Percentiles rank a stretch among this genome's conserved stretches.
These are phyloP conservation scores for Stegodyphus dumicola DNA, from an alignment of 1,140 invertebrate species.

Conservation along the genomic window DNA sequence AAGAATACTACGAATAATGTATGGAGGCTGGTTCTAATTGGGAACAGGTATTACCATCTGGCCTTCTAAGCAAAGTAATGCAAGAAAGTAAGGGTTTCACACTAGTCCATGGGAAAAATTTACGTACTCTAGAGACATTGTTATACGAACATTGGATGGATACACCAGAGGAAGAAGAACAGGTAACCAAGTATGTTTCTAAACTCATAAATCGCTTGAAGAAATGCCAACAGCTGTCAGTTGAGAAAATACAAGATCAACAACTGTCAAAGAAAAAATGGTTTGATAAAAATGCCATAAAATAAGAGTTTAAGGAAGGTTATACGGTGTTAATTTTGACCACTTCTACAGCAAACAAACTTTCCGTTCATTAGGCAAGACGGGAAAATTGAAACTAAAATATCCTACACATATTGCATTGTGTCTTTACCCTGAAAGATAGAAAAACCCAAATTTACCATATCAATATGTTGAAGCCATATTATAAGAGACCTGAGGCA, in stretches of 20 bases:
- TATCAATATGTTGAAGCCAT: conserved; percentile 17
- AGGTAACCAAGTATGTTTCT: conserved; percentile 8
- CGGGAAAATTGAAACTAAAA: neutral
- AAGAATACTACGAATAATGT: neutral
- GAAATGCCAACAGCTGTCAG: conserved; percentile 12
- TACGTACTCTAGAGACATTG: conserved; percentile 2
- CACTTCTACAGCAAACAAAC: neutral
- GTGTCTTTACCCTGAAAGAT: conserved; percentile 1
- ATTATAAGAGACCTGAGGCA: conserved; percentile 8
- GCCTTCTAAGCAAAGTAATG: neutral
- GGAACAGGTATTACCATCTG: neutral
- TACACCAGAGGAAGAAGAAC: neutral
- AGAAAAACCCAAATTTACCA: conserved; percentile 16
- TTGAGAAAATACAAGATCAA: conserved; percentile 1
- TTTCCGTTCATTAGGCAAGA: conserved; percentile 12
- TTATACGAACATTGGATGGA: neutral
- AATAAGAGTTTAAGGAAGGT: conserved; percentile 2
- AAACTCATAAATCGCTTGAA: conserved; percentile 5
- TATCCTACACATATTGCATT: conserved; percentile 31
- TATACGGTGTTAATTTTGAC: conserved; percentile 16
- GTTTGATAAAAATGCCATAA: conserved; percentile 19
- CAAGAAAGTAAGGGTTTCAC: conserved; percentile 19
- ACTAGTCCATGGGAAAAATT: conserved; percentile 14
- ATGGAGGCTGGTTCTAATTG: conserved; percentile 1
- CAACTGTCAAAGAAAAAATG: conserved; percentile 9